Evolutionary conservation across 2,113 vertebrate species (phyloP).

Genomic region (Bagarius yarrelli): DNA sequence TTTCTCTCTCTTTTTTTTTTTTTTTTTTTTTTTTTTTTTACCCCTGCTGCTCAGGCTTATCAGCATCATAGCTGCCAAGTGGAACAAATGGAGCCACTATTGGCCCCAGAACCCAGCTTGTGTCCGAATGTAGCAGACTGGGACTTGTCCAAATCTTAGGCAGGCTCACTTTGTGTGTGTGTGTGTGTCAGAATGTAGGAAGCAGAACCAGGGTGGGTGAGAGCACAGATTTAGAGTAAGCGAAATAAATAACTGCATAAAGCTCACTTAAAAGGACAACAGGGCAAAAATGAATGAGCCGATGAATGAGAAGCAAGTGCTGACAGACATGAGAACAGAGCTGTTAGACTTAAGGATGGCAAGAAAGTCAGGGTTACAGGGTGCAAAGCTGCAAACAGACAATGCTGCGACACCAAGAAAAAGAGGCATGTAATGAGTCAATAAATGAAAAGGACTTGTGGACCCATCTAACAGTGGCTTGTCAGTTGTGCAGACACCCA

Average conservation of each 20-base stretch:
- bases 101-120: constrained; percentile 69
- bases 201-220: not conserved
- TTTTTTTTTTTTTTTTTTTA: not conserved
- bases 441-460: constrained; percentile 40
- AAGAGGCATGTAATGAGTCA: constrained; percentile 45
- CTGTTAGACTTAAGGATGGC: not conserved
- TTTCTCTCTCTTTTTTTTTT: not conserved
- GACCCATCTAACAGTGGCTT: constrained; percentile 30
- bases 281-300: not conserved
- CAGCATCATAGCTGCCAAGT: constrained; percentile 62
- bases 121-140: constrained; percentile 72
- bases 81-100: constrained; percentile 74
- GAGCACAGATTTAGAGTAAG: not conserved
- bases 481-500: constrained; percentile 31
- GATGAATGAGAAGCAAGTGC: not conserved
- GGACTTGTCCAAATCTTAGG: constrained; percentile 54
- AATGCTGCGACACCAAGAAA: not conserved
- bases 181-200: not conserved
- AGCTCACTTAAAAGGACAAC: not conserved
- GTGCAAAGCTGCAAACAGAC: constrained; percentile 29
- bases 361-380: constrained; percentile 37
- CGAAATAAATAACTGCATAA: constrained; percentile 21
- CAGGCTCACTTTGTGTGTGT: constrained; percentile 56
- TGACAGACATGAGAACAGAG: constrained; percentile 26
- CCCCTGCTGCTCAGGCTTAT: constrained; percentile 65